These are phyloP conservation scores for Pyrrhosoma nymphula DNA, from an alignment of 2,888 invertebrate genomes.

Conservation along the genomic window DNA sequence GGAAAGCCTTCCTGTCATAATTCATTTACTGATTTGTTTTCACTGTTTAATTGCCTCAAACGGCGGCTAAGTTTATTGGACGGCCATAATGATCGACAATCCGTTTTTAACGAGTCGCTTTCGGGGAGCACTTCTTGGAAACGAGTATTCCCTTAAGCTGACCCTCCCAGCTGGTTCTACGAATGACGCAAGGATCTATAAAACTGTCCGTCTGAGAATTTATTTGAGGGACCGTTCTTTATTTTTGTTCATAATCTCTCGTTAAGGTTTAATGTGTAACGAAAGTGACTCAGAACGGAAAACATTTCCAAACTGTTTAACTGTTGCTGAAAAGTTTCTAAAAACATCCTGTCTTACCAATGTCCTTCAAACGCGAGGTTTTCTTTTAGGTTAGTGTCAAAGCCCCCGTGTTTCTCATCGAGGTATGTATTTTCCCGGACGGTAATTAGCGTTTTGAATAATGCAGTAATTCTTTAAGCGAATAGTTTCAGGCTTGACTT, in stretches of 20 bases:
- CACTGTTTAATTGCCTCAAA: conserved; percentile 3
- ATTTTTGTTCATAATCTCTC: background rate
- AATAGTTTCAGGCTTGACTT: too few relatives aligned
- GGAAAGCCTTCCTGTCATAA: background rate
- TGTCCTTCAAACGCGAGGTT: background rate
- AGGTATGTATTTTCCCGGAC: too few relatives aligned
- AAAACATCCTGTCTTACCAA: background rate
- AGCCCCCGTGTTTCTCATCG: too few relatives aligned
- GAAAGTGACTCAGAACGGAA: background rate
- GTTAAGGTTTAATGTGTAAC: background rate
- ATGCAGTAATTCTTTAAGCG: too few relatives aligned
- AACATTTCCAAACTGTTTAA: background rate
- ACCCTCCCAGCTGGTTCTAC: background rate
- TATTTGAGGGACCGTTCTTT: background rate
- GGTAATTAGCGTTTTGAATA: too few relatives aligned
- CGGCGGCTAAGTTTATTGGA: background rate
- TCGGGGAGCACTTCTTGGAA: background rate
- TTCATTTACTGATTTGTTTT: background rate
- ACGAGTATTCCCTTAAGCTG: background rate
- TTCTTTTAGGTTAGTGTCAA: too few relatives aligned
- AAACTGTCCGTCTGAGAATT: background rate
- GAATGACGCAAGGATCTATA: background rate
- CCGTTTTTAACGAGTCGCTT: background rate
- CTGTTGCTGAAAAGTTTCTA: background rate
- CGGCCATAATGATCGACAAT: background rate